Conservation (phyloP, 2,797 vertebrate genomes). For the Taenioides sp. region DNA sequence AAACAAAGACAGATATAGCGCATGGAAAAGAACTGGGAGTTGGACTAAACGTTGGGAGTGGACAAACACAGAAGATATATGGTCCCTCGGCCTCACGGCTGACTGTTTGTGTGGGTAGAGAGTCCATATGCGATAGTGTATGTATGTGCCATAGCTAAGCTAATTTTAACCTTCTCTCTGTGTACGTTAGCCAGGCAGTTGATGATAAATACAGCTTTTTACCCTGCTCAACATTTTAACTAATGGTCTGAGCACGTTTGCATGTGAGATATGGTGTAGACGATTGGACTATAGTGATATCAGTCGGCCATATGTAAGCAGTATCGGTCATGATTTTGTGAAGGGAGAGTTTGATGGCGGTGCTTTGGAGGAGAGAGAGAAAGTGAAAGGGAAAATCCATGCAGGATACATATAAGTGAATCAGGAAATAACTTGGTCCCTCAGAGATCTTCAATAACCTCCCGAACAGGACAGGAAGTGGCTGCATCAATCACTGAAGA, state of each 20-base stretch:
- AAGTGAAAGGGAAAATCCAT: conserved; percentile 23
- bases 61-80: conserved; percentile 39
- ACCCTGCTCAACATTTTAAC: conserved; percentile 52
- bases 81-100: conserved; percentile 7
- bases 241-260: conserved; percentile 52
- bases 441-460: conserved; percentile 52
- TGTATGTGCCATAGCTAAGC: conserved; percentile 27
- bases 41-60: conserved; percentile 8
- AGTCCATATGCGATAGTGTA: conserved; percentile 30
- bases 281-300: conserved; percentile 47
- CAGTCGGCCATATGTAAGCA: conserved; percentile 47
- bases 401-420: conserved; percentile 51
- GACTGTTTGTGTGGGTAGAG: conserved; percentile 36
- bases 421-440: conserved; percentile 60
- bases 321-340: conserved; percentile 44
- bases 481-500: conserved; percentile 60
- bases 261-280: conserved; percentile 45
- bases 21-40: conserved; percentile 1
- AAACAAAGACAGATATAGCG: conserved; percentile 6
- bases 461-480: conserved; percentile 50
- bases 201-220: conserved; percentile 56
- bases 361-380: conserved; percentile 2
- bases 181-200: conserved; percentile 23
- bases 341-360: conserved; percentile 18
- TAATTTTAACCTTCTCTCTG: conserved; percentile 28